phyloP scores from a whole-genome alignment of 2,113 vertebrate genomes.

The Elaphurus davidianus region DNA sequence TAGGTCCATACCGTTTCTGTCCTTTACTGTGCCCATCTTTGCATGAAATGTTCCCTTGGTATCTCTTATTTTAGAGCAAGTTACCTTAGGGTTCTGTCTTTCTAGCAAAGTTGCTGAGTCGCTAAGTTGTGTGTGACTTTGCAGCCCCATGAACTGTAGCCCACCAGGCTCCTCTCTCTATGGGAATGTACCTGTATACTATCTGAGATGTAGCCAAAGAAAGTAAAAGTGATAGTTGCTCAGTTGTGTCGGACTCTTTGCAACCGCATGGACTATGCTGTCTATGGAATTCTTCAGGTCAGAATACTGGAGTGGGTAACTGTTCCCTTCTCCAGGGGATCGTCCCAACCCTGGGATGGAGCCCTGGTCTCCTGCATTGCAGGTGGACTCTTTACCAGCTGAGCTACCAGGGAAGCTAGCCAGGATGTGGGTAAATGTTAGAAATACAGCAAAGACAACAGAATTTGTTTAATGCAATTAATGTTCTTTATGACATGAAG shows the following conservation, averaged over 20 bases:
- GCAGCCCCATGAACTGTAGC: not conserved
- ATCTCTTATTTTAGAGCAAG: not conserved
- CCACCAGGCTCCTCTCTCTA: not conserved
- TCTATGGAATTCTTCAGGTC: not conserved
- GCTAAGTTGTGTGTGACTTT: not conserved
- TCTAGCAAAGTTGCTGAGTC: not conserved
- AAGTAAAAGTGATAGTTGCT: not conserved
- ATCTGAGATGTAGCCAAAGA: not conserved
- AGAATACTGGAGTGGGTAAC: not conserved
- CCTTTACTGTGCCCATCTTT: not conserved
- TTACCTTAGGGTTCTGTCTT: not conserved
- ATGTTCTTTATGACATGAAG: not conserved
- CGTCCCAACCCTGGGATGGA: not conserved
- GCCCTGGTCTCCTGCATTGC: not conserved
- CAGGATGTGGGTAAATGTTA: not conserved
- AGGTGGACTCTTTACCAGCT: not conserved
- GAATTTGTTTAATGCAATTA: not conserved
- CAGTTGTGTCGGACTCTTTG: not conserved
- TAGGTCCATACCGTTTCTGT: not conserved
- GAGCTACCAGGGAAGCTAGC: not conserved
- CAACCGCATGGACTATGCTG: not conserved
- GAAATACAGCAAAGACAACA: not conserved
- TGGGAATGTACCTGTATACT: not conserved
- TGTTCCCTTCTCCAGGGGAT: not conserved
- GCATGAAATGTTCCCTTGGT: not conserved